These are phyloP conservation scores for Malachius bipustulatus DNA, from an alignment of 2,888 invertebrate species.

Conservation along the genomic window DNA sequence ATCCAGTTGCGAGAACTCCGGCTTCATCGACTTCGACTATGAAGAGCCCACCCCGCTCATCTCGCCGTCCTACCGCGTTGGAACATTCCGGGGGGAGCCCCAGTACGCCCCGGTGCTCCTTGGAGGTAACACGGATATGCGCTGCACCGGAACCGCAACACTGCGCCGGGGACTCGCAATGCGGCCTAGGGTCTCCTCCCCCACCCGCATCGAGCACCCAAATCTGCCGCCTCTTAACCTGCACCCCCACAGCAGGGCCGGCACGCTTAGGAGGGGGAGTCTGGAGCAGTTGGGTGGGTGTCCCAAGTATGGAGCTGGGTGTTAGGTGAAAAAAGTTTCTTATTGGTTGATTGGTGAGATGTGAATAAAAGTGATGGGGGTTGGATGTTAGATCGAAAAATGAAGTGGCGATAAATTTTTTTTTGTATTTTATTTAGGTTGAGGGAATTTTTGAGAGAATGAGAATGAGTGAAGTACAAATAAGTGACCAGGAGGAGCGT, in stretches of 20 bases:
- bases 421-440: too few species aligned
- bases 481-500: too few species aligned
- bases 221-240: slow-evolving; percentile 69
- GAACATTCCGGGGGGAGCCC: slow-evolving; percentile 36
- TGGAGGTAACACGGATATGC: slow-evolving; percentile 34
- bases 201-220: slow-evolving; percentile 70
- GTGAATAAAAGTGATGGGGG: too few species aligned
- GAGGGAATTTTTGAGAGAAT: too few species aligned
- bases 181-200: slow-evolving; percentile 64
- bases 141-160: slow-evolving; percentile 37
- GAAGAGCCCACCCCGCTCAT: slow-evolving; percentile 67
- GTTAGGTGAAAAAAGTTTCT: too few species aligned
- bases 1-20: slow-evolving; percentile 55
- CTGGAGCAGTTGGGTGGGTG: too few species aligned
- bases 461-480: too few species aligned
- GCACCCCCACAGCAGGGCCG: slow-evolving; percentile 39
- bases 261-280: too few species aligned
- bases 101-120: slow-evolving; percentile 33
- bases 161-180: slow-evolving; percentile 35
- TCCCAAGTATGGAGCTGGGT: too few species aligned
- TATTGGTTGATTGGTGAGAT: too few species aligned
- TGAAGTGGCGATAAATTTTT: too few species aligned
- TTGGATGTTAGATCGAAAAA: too few species aligned
- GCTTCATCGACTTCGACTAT: slow-evolving; percentile 67
- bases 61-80: slow-evolving; percentile 9